Percentiles rank a stretch among this genome's conserved stretches.
These are phyloP conservation scores for Dasypus novemcinctus DNA, from an alignment of 2,113 vertebrate species.

Conservation along the genomic window DNA sequence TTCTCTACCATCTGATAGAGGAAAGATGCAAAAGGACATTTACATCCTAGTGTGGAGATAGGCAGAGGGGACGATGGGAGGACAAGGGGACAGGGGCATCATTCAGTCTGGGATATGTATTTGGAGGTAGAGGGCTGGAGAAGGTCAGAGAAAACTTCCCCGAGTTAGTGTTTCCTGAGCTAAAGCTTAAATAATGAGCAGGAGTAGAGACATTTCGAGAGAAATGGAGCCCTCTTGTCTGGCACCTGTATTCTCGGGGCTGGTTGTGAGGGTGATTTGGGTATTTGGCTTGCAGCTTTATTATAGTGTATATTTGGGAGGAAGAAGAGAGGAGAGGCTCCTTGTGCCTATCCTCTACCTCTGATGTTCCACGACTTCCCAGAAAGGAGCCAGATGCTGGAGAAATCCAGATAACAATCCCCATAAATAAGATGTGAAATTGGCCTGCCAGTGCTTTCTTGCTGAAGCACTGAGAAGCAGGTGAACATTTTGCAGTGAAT, in stretches of 20 bases:
- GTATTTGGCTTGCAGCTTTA: background rate
- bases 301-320: background rate
- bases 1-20: background rate
- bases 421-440: constrained; percentile 66
- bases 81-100: background rate
- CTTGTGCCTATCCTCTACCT: background rate
- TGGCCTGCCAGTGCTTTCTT: constrained; percentile 64
- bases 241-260: background rate
- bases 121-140: background rate
- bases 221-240: background rate
- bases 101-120: background rate
- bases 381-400: background rate
- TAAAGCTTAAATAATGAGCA: background rate
- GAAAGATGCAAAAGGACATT: background rate
- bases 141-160: background rate
- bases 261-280: background rate
- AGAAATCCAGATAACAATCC: constrained; percentile 57
- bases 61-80: background rate
- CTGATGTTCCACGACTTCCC: background rate
- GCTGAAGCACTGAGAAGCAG: constrained; percentile 75
- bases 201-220: background rate
- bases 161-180: background rate
- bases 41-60: background rate
- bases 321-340: background rate
- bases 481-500: constrained; percentile 76